phyloP scores from a whole-genome alignment of 1,140 invertebrate species.

The Ephestia elutella region DNA sequence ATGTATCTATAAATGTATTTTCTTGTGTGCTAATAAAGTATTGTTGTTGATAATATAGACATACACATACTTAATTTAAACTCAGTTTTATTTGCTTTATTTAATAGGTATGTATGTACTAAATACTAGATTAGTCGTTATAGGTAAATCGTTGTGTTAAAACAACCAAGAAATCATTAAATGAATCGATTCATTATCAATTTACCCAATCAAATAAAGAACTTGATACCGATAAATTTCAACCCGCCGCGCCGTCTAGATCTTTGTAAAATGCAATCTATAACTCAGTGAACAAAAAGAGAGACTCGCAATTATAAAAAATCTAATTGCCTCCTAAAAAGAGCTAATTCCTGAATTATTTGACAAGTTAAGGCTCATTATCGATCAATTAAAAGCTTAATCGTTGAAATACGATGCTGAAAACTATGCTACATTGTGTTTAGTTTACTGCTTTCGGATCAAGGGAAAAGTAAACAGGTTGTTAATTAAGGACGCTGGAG shows the following conservation, averaged over 20 bases:
- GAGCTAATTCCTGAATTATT: neutral
- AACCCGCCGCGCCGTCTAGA: constrained; percentile 15
- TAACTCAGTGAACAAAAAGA: neutral
- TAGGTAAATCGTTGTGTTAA: too few species aligned
- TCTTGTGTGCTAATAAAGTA: too few species aligned
- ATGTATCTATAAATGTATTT: too few species aligned
- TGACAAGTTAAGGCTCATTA: neutral
- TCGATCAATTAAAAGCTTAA: constrained; percentile 1
- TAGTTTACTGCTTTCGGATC: neutral
- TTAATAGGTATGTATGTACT: too few species aligned
- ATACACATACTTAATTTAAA: too few species aligned
- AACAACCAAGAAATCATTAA: too few species aligned
- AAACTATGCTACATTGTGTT: neutral
- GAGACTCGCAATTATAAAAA: neutral
- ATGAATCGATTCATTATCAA: constrained; percentile 33
- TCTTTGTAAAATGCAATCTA: neutral
- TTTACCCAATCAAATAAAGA: constrained; percentile 34
- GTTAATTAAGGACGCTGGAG: neutral
- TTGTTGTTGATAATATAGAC: too few species aligned
- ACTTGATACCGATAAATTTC: constrained; percentile 34
- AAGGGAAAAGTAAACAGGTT: neutral
- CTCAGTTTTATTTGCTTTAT: too few species aligned
- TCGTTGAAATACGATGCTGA: neutral
- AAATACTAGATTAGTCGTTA: too few species aligned
- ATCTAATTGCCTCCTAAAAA: constrained; percentile 2